Evolutionary conservation across 2,113 vertebrate species (phyloP), one percentile per base, ranked within the genome.

Genomic region (Campylorhamphus procurvoides): DNA sequence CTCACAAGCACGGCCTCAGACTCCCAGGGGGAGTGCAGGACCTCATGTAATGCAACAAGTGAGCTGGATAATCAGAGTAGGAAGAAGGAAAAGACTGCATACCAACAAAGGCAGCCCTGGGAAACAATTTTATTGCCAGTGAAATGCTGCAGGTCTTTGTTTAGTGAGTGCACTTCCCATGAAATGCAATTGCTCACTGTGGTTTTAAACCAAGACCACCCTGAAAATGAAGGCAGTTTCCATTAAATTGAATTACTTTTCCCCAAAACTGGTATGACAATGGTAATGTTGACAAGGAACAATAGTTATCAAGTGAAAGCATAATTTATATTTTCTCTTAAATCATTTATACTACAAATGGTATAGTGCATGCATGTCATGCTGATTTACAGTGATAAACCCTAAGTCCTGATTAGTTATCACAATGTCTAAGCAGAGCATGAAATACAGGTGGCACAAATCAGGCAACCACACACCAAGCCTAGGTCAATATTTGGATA

Each of bases 161-260:
- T 86, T 66, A 69, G 56, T 25, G 72, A 90, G 80, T 52, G 72
- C 50, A 69, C 46, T 68, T 93, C 39, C 90, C 18, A 0, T 91
- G 89, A 91, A 95, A 90, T 81, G 72, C 75, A 94, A 91, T 91
- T 95, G 77, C 73, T 94, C 56, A 25, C 86, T 76, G 83, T 42
- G 67, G 60, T 88, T 91, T 93, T 94, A 92, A 97, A 93, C 72
- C 3, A 2, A 75, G 80, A 75, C 73, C 93, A 93, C 89, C 80
- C 74, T 42, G 63, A 90, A 90, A 91, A 68, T 17, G 27, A 94
- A 96, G 64, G 68, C 81, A 79, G 42, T 46, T 96, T 89, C 73
- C 67, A 46, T 76, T 91, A 89, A 86, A 83, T 73, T 82, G 24
- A 87, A 96, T 87, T 87, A 47, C 44, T 80, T 92, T 94, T 63